Base-by-base conservation (phyloP, 2,113 vertebrate species). In the Marmota monax region DNA sequence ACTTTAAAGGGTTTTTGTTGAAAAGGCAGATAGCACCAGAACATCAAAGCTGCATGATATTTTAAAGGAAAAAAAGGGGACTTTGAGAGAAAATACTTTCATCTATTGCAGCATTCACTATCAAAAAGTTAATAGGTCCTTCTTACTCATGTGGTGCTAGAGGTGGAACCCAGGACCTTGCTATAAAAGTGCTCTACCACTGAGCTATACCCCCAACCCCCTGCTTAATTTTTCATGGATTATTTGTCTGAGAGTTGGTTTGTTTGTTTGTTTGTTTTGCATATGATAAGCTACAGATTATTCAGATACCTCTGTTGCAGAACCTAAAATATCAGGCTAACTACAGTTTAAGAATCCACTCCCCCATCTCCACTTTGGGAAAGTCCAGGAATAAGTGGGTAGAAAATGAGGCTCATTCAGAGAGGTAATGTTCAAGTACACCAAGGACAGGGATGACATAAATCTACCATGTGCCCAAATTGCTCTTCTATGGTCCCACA, bases 21-120 rank as follows among this genome's bases (percentile, higher is more conserved):
- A 80, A 76, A 96, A 78, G 63, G 45, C 80, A 93, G 51, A 92
- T 3, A 29, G 88, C 45, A 65, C 22, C 63, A 96, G 85, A 97
- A 65, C 84, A 14, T 96, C 84, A 90, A 91, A 97, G 90, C 37
- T 56, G n/a, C 16, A 79, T 69, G 51, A 73, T 56, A 84, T 63
- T 51, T 96, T 89, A 78, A 93, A 27, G 25, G 86, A 95, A 70
- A 94, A 51, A 73, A 95, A 97, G 95, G 90, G 20, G 23, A 6
- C 69, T 95, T 34, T 97, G 92, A 74, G 67, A 77, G 45, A 63
- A 74, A 79, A 85, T 76, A 53, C 77, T 95, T 94, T 72, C 72
- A 63, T 27, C 39, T 97, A 97, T 85, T 97, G 27, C 42, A 72
- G 93, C 84, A 95, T 69, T 78, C 0, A 29, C 88, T 96, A 94